Base-by-base conservation (phyloP, 2,797 vertebrate genomes). In the Falco columbarius region DNA sequence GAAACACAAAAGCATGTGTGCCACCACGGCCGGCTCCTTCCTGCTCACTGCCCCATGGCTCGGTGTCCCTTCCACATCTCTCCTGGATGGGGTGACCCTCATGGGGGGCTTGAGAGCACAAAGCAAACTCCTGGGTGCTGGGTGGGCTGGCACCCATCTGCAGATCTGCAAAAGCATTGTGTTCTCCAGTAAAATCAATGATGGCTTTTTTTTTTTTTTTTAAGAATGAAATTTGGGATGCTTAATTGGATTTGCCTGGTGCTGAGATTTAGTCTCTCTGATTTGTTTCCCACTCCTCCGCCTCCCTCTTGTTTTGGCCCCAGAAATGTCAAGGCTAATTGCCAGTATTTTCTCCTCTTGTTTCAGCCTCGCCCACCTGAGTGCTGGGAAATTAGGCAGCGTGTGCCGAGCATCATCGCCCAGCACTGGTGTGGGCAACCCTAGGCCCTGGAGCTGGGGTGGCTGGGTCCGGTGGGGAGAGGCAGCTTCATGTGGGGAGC, bases 341-440 rank as follows among this genome's bases (percentile, higher is more conserved):
- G 56, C 32, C 61, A 61, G 47, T 5, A 6, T 72, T 73, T 87
- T 55, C 55, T 74, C 62, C 52, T 59, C 76, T 91, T 62, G 42
- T 72, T 95, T 74, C 10, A 49, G 56, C 85, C 40, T 58, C 19
- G 4, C 38, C 54, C n/a, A 26, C 75, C 30, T 8, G 34, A 63
- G 46, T 0, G 1, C 56, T 30, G 79, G 67, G 49, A 36, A 38
- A 42, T 3, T 0, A 9, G 24, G 19, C 3, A 12, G 30, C 1
- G 7, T 23, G 54, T 17, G 4, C 1, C 1, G 22, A 40, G 54
- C 21, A 26, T 23, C 55, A 10, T 12, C 0, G 2, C 34, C 54
- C 29, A 5, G 47, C 5, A 38, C 42, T 42, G 73, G 7, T 1
- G 5, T 47, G 49, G 67, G 73, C 62, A 83, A n/a, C 32, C 55